These are phyloP conservation scores for Helicoverpa armigera DNA, from an alignment of 1,140 invertebrate genomes.

Conservation along the genomic window DNA sequence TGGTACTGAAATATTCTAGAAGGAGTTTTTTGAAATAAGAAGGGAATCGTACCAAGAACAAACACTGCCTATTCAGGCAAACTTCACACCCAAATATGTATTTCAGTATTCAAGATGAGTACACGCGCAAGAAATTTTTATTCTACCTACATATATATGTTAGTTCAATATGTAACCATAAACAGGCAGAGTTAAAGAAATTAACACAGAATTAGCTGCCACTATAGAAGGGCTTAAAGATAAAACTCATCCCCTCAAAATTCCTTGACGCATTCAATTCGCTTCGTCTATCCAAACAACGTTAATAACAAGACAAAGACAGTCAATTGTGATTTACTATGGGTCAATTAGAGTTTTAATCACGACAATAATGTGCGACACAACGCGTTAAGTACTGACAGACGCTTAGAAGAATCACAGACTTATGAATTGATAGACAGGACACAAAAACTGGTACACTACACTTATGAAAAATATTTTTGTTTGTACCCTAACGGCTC, in stretches of 20 bases:
- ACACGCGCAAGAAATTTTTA: no score
- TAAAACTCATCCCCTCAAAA: neutral
- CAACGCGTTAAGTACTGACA: constrained; percentile 77
- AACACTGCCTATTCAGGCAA: no score
- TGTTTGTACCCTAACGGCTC: no score
- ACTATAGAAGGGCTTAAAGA: neutral
- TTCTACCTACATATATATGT: no score
- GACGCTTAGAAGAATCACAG: constrained; percentile 65
- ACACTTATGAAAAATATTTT: no score
- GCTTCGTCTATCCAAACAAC: constrained; percentile 67
- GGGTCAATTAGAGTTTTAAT: constrained; percentile 85
- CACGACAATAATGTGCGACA: constrained; percentile 80
- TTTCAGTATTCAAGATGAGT: no score
- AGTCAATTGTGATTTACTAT: constrained; percentile 85
- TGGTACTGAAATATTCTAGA: no score
- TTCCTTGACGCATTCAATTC: constrained; percentile 55
- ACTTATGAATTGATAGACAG: constrained; percentile 24
- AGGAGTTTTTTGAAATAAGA: no score
- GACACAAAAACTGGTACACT: neutral
- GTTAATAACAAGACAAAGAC: constrained; percentile 66
- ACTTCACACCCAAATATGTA: no score
- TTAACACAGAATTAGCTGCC: neutral
- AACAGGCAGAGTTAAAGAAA: no score
- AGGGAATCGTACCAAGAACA: no score
- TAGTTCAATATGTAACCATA: no score